These are phyloP conservation scores for Nerophis ophidion DNA, from an alignment of 2,113 vertebrate species.

Conservation along the genomic window DNA sequence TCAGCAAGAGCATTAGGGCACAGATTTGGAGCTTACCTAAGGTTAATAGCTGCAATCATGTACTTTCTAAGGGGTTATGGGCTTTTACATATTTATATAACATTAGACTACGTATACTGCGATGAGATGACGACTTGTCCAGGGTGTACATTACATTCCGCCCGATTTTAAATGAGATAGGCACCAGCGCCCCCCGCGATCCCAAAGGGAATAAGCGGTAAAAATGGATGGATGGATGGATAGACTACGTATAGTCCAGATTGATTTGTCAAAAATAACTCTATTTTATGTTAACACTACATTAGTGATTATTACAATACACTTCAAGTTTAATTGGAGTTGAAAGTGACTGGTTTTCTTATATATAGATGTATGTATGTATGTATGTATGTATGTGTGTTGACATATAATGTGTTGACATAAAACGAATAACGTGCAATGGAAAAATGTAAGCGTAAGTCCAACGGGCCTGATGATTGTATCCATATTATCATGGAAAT, in stretches of 20 bases:
- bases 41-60: slow-evolving; percentile 1
- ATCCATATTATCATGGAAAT: slow-evolving; percentile 40
- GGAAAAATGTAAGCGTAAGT: slow-evolving; percentile 31
- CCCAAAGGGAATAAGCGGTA: too few species aligned
- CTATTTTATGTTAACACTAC: slow-evolving; percentile 50
- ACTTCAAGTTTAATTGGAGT: slow-evolving; percentile 10
- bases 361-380: slow-evolving; percentile 8
- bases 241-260: slow-evolving; percentile 6
- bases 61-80: background rate
- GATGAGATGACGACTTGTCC: too few species aligned
- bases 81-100: slow-evolving; percentile 6
- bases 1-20: background rate
- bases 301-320: slow-evolving; percentile 47
- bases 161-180: too few species aligned
- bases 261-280: slow-evolving; percentile 41
- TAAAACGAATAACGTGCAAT: background rate
- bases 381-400: slow-evolving; percentile 1
- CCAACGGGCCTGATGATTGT: slow-evolving; percentile 40
- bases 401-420: too few species aligned
- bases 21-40: background rate
- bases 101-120: slow-evolving; percentile 1
- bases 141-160: too few species aligned
- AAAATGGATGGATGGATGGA: too few species aligned
- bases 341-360: slow-evolving; percentile 16
- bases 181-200: too few species aligned